These are phyloP conservation scores for Magallana gigas DNA, from an alignment of 1,140 invertebrate species.

Conservation along the genomic window DNA sequence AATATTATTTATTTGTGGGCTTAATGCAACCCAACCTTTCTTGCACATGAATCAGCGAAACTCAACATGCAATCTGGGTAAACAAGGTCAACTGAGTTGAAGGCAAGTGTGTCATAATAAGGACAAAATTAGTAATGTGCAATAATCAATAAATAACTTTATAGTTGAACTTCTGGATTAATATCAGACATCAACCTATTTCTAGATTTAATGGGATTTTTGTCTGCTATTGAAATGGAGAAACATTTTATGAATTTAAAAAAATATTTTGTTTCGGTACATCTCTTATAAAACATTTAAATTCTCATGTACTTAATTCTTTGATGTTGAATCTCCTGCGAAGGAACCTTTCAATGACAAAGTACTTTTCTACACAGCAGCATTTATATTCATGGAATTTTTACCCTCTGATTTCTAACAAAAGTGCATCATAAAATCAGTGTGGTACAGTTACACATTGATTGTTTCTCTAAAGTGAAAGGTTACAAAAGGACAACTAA, in stretches of 20 bases:
- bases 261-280: background rate
- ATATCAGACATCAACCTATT: background rate
- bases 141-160: conserved; percentile 4
- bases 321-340: background rate
- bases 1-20: background rate
- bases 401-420: background rate
- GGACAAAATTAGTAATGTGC: background rate
- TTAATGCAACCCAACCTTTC: background rate
- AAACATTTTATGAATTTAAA: background rate
- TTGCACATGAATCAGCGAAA: background rate
- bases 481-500: conserved; percentile 23
- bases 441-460: conserved; percentile 1
- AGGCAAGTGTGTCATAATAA: background rate
- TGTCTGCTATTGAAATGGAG: background rate
- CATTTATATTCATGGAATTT: background rate
- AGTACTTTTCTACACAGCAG: background rate
- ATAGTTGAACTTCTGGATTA: background rate
- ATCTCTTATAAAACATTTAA: background rate
- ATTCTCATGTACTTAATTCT: background rate
- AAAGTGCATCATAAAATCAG: conserved; percentile 14
- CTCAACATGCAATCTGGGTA: background rate
- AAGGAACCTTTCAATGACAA: background rate
- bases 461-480: conserved; percentile 11
- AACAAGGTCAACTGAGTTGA: background rate
- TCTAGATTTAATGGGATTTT: background rate